These are phyloP conservation scores for Zaprionus lachaisei DNA, from an alignment of 1,140 invertebrate genomes.

Conservation along the genomic window DNA sequence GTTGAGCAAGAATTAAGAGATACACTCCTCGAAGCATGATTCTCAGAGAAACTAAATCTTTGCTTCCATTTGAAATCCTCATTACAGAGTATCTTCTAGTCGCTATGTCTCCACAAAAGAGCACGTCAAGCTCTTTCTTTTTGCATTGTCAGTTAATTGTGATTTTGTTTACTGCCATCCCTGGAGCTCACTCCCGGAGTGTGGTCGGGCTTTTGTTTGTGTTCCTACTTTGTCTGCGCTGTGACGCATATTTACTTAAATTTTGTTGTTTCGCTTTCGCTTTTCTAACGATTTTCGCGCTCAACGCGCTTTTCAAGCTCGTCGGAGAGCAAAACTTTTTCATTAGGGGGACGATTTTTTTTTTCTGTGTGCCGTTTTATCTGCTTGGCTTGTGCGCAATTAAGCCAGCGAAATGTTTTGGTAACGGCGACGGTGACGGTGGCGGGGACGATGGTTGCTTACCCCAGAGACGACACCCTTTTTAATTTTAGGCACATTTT, in stretches of 20 bases:
- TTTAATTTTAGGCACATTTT: constrained; percentile 73
- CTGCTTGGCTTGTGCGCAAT: constrained; percentile 76
- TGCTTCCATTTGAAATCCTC: neutral
- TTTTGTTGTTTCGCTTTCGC: constrained; percentile 61
- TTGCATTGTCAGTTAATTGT: constrained; percentile 79
- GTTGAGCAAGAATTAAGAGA: no score
- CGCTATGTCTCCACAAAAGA: neutral
- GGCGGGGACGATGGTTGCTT: neutral
- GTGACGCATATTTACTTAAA: constrained; percentile 76
- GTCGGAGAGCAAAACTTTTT: constrained; percentile 67
- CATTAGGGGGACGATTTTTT: constrained; percentile 58
- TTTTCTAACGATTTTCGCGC: constrained; percentile 59
- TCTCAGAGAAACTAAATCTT: no score
- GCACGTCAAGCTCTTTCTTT: constrained; percentile 31
- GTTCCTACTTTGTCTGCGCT: constrained; percentile 72
- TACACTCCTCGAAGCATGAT: no score
- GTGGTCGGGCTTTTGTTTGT: constrained; percentile 62
- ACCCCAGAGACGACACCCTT: constrained; percentile 65
- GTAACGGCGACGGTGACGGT: constrained; percentile 12
- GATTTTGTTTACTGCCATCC: constrained; percentile 75
- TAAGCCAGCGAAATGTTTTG: constrained; percentile 77
- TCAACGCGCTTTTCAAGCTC: constrained; percentile 56
- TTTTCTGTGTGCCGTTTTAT: constrained; percentile 37
- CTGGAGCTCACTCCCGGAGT: constrained; percentile 25
- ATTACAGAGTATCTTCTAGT: neutral